Conservation (phyloP, 2,113 vertebrate genomes). For the Ifrita kowaldi region DNA sequence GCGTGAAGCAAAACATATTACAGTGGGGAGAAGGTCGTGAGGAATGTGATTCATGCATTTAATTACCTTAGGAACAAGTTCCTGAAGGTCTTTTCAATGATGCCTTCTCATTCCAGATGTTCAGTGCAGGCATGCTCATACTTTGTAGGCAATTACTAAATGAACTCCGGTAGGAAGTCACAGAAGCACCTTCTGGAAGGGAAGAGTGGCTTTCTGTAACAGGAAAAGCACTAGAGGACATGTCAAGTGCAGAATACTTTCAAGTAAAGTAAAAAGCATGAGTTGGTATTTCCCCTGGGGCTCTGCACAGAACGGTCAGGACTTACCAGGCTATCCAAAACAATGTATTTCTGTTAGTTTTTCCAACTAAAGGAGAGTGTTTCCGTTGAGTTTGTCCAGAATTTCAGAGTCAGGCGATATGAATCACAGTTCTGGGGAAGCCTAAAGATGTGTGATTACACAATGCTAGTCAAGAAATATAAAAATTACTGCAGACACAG, state of each 20-base stretch:
- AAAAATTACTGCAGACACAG: not conserved
- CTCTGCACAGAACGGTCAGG: not conserved
- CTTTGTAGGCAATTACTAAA: not conserved
- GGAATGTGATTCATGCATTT: not conserved
- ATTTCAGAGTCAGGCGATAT: not conserved
- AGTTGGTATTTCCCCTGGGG: not conserved
- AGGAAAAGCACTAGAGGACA: not conserved
- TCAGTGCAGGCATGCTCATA: not conserved
- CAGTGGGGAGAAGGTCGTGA: not conserved
- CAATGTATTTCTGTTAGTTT: not conserved
- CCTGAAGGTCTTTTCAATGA: not conserved
- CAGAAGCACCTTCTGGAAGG: not conserved
- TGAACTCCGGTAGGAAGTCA: not conserved
- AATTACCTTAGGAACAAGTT: not conserved
- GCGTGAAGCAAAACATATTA: not conserved
- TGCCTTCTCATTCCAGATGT: not conserved
- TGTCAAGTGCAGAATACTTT: not conserved
- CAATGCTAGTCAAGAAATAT: not conserved
- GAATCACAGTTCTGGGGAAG: constrained; percentile 20
- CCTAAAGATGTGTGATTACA: not conserved
- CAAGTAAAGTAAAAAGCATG: not conserved
- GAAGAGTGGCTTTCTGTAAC: not conserved
- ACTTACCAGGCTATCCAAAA: not conserved
- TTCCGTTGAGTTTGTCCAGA: not conserved
- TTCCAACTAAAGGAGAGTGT: not conserved